phyloP scores from a whole-genome alignment of 2,888 invertebrate species.

The Cerceris ruficornis region DNA sequence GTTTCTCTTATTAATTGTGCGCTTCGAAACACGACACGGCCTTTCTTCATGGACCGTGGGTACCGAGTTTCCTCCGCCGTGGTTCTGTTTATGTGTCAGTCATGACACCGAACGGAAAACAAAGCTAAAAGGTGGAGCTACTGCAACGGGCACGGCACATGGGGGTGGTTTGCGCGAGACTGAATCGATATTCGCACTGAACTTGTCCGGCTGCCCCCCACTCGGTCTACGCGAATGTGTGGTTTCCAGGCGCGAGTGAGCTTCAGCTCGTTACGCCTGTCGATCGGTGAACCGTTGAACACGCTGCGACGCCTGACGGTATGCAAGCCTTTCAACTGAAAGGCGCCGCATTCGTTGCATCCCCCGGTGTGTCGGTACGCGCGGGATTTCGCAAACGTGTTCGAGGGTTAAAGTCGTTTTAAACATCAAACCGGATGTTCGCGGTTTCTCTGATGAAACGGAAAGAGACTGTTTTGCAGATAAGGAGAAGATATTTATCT shows the following conservation, averaged over 20 bases:
- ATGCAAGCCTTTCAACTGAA: constrained; percentile 32
- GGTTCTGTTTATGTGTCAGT: constrained; percentile 56
- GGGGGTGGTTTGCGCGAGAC: constrained; percentile 77
- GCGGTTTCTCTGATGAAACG: no score
- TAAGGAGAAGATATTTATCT: no score
- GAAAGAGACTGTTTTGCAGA: no score
- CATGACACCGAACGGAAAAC: constrained; percentile 51
- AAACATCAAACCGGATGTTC: no score
- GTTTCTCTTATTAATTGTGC: background rate
- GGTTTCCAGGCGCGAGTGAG: constrained; percentile 53
- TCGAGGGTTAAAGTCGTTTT: no score
- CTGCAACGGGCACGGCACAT: constrained; percentile 62
- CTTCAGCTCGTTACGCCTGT: constrained; percentile 39
- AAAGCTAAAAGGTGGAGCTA: constrained; percentile 57
- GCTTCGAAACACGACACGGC: background rate
- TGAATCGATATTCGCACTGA: constrained; percentile 76
- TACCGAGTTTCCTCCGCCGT: background rate
- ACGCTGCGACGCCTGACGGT: constrained; percentile 24
- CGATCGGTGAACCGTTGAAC: constrained; percentile 39
- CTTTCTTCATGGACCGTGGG: constrained; percentile 35
- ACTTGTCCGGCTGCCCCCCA: constrained; percentile 70
- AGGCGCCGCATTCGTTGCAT: background rate
- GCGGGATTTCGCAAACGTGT: background rate
- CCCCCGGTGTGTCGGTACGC: background rate
- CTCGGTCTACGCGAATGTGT: constrained; percentile 35